phyloP scores from a whole-genome alignment of 2,113 vertebrate genomes.

The Takifugu bimaculatus region DNA sequence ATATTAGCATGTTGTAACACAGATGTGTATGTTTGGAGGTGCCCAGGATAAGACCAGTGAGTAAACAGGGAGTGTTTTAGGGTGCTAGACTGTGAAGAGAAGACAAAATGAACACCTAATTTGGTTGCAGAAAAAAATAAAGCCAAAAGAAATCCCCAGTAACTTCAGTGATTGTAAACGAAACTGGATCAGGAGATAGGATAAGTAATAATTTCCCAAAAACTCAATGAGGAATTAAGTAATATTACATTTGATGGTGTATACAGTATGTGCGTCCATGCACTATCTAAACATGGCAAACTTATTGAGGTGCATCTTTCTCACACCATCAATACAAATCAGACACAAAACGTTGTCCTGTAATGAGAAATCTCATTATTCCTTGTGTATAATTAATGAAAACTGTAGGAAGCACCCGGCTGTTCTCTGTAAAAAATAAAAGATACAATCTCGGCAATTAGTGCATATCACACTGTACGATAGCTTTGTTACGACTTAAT shows the following conservation, averaged over 20 bases:
- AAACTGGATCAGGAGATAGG: not conserved
- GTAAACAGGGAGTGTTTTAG: not conserved
- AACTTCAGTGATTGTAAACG: not conserved
- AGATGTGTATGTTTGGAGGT: too few species aligned
- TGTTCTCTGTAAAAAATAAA: conserved; percentile 73
- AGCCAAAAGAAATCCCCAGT: not conserved
- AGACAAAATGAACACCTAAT: conserved; percentile 42
- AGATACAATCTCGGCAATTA: conserved; percentile 81
- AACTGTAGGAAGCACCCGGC: conserved; percentile 73
- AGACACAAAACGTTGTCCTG: conserved; percentile 60
- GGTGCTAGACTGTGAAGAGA: not conserved
- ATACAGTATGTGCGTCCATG: too few species aligned
- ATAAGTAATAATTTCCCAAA: too few species aligned
- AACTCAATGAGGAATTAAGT: too few species aligned
- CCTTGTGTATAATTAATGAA: conserved; percentile 80
- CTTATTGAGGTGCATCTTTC: too few species aligned
- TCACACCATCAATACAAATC: not conserved
- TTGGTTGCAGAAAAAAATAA: not conserved
- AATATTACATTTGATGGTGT: too few species aligned
- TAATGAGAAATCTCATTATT: conserved; percentile 79
- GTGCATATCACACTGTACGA: conserved; percentile 69
- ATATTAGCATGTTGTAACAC: too few species aligned
- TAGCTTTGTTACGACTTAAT: conserved; percentile 73
- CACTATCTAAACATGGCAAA: too few species aligned
- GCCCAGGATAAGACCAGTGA: too few species aligned